Conservation (phyloP, 2,797 vertebrate genomes). For the Taeniopygia guttata region DNA sequence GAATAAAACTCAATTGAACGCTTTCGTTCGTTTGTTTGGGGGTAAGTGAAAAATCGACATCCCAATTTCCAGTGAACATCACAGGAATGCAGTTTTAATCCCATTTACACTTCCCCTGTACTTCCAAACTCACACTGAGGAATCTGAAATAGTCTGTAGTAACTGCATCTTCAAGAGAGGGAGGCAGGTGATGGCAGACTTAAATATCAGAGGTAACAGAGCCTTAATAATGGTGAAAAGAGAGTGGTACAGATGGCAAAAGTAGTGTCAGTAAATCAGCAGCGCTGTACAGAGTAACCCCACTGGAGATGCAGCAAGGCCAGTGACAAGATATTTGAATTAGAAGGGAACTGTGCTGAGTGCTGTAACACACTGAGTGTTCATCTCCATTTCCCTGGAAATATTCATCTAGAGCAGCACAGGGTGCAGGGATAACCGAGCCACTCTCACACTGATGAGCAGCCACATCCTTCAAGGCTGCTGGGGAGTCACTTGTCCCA, state of each 20-base stretch:
- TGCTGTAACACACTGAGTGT: rapidly evolving
- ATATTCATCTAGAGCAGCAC: not conserved
- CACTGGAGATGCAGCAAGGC: not conserved
- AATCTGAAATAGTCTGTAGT: rapidly evolving
- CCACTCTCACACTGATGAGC: not conserved
- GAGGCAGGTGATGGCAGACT: not conserved
- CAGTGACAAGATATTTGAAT: not conserved
- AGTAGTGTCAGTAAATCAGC: not conserved
- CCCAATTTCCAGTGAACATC: not conserved
- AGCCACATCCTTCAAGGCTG: rapidly evolving
- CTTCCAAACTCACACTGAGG: not conserved
- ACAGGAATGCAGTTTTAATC: not conserved
- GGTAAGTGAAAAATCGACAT: not conserved
- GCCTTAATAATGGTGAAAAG: not conserved
- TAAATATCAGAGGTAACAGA: not conserved
- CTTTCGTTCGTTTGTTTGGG: not conserved
- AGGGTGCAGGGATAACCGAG: not conserved
- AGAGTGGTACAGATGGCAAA: not conserved
- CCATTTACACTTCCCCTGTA: too few species aligned
- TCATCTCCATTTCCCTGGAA: not conserved
- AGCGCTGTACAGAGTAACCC: not conserved
- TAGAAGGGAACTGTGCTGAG: not conserved
- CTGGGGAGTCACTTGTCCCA: too few species aligned
- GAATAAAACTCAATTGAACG: not conserved
- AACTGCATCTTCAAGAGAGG: not conserved